Evolutionary conservation across 2,888 invertebrate genomes (phyloP).

Genomic region (Philopedon plagiatum): DNA sequence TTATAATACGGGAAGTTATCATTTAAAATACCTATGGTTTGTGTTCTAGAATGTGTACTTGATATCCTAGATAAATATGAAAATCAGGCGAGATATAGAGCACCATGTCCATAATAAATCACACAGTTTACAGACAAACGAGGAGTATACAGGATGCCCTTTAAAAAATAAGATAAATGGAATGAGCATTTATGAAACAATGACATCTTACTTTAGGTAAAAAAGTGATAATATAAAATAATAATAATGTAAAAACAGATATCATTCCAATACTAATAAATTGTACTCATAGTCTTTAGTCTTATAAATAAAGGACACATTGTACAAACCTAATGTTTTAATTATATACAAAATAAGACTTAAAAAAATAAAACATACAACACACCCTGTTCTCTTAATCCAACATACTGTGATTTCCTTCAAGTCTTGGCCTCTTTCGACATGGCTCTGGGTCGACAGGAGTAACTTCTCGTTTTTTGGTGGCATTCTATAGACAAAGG

Average conservation of each 20-base stretch:
- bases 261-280: too few species aligned
- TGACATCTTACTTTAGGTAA: neutral
- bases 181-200: too few species aligned
- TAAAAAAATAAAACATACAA: conserved; percentile 5
- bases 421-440: conserved; percentile 64
- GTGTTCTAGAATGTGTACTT: too few species aligned
- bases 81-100: neutral
- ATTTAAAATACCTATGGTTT: too few species aligned
- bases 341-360: conserved; percentile 19
- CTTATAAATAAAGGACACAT: conserved; percentile 6
- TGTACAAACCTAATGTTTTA: neutral
- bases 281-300: neutral
- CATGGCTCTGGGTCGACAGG: conserved; percentile 64
- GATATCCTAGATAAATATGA: neutral
- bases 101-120: conserved; percentile 3
- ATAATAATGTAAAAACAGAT: neutral
- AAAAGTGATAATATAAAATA: neutral
- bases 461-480: conserved; percentile 65
- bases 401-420: conserved; percentile 51
- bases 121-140: neutral
- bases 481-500: conserved; percentile 57
- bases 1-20: too few species aligned
- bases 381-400: conserved; percentile 36
- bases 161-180: neutral
- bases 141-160: conserved; percentile 4